Conservation (phyloP, 2,888 invertebrate genomes). For the Protonemura montana region DNA sequence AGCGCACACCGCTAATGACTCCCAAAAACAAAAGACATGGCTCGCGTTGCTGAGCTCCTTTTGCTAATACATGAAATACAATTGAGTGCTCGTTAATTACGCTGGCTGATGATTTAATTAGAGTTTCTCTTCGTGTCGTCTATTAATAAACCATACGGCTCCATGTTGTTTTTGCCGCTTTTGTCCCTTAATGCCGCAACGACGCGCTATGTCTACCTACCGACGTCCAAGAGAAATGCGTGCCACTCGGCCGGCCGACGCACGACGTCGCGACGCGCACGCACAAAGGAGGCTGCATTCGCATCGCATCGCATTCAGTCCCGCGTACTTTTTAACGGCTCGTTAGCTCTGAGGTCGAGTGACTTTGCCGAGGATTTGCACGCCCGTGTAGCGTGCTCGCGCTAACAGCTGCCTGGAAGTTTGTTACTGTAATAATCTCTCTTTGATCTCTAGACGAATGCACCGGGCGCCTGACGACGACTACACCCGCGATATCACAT, state of each 20-base stretch:
- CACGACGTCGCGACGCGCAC: background rate
- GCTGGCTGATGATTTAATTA: constrained; percentile 25
- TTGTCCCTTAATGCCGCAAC: background rate
- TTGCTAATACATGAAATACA: constrained; percentile 16
- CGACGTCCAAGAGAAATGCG: too few species aligned
- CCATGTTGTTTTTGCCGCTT: constrained; percentile 16
- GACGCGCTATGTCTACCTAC: background rate
- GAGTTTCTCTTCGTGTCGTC: constrained; percentile 7
- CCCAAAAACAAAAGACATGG: constrained; percentile 8
- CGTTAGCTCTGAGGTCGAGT: constrained; percentile 32
- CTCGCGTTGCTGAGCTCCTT: background rate
- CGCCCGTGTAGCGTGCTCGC: too few species aligned
- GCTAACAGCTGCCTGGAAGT: constrained; percentile 8
- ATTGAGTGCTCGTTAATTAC: constrained; percentile 25
- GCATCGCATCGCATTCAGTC: background rate
- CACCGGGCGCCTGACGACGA: background rate
- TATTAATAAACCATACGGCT: background rate
- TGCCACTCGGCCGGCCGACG: too few species aligned
- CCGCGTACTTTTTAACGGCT: constrained; percentile 24
- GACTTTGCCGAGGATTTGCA: constrained; percentile 30
- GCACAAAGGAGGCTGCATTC: background rate
- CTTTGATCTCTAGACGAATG: constrained; percentile 19
- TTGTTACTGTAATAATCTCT: background rate
- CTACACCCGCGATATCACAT: background rate
- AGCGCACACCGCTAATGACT: background rate